Evolutionary conservation across 2,113 vertebrate genomes (phyloP).

Genomic region (Lanius ludovicianus): DNA sequence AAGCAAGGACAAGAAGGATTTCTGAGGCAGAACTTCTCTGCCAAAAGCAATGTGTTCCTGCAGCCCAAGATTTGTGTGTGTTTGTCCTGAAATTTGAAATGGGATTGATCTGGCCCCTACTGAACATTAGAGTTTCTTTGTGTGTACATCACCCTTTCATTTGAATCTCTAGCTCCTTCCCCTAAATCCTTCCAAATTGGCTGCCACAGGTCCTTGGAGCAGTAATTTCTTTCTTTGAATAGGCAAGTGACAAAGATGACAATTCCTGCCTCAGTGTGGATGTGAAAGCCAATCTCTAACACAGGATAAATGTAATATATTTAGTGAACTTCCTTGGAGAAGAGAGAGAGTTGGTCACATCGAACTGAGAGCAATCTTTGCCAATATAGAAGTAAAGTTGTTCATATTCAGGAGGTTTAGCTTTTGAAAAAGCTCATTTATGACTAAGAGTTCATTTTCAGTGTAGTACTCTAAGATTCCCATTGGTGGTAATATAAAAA

Average conservation of each 20-base stretch:
- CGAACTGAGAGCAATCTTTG: background rate
- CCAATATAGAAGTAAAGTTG: accelerated
- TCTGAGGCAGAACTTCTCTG: background rate
- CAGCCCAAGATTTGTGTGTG: background rate
- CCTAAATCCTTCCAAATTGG: background rate
- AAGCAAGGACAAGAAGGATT: background rate
- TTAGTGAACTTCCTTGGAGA: background rate
- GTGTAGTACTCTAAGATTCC: background rate
- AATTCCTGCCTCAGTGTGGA: background rate
- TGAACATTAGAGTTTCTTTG: background rate
- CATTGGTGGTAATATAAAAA: background rate
- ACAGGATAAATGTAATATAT: background rate
- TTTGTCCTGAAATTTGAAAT: background rate
- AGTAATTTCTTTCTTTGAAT: background rate
- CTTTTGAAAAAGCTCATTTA: background rate
- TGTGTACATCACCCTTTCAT: background rate
- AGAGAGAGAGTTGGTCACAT: background rate
- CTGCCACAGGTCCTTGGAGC: background rate
- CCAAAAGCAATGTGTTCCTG: background rate
- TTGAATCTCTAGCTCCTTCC: background rate
- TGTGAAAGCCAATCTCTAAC: background rate
- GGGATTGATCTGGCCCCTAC: background rate
- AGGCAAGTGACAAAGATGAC: background rate
- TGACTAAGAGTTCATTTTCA: background rate
- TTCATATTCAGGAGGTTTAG: background rate